phyloP scores from a whole-genome alignment of 2,113 vertebrate genomes.

The Corynorhinus townsendii region DNA sequence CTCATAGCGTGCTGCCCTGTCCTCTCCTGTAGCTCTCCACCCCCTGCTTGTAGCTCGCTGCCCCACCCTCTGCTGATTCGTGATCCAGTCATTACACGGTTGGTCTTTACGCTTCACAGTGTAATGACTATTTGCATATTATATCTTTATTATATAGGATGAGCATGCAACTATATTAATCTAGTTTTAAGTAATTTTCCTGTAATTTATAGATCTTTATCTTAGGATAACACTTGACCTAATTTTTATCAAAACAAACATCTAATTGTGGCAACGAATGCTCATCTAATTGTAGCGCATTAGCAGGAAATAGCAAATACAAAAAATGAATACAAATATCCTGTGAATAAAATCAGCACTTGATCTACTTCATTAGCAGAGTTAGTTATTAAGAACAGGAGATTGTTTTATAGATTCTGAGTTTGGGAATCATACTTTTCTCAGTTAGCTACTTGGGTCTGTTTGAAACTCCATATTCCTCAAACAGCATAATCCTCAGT shows the following conservation, averaged over 20 bases:
- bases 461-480: not conserved
- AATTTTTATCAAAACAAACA: not conserved
- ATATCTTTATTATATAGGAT: not conserved
- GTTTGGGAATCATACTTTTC: not conserved
- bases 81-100: too few relatives aligned
- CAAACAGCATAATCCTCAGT: not conserved
- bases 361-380: not conserved
- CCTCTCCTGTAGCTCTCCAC: too few relatives aligned
- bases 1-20: too few relatives aligned
- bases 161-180: not conserved
- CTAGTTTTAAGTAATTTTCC: conserved; percentile 14
- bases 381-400: not conserved
- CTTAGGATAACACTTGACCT: not conserved
- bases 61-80: too few relatives aligned
- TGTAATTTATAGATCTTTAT: conserved; percentile 9
- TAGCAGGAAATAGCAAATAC: not conserved
- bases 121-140: too few relatives aligned
- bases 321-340: conserved; percentile 15
- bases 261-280: not conserved
- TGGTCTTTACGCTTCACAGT: too few relatives aligned
- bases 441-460: not conserved
- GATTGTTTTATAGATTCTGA: not conserved
- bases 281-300: not conserved
- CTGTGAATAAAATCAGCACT: not conserved
- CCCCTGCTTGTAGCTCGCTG: too few relatives aligned